Evolutionary conservation across 2,797 vertebrate species (phyloP).

Genomic region (Tamandua tetradactyla): DNA sequence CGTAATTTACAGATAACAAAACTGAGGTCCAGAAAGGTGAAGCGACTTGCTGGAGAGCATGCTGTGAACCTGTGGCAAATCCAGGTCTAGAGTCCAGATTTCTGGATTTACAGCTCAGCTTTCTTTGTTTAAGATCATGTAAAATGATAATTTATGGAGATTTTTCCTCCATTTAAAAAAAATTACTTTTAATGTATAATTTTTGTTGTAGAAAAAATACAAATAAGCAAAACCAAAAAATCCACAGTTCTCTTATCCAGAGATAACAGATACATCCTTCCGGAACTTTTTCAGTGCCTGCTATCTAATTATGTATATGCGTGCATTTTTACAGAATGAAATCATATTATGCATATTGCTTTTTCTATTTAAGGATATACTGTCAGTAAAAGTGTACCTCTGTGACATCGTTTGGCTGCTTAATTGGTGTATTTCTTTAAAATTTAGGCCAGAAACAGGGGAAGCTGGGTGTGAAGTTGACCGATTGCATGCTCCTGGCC

Average conservation of each 20-base stretch:
- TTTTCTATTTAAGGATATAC: not conserved
- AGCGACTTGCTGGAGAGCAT: not conserved
- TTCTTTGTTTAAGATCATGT: not conserved
- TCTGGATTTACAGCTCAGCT: not conserved
- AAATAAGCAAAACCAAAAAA: not conserved
- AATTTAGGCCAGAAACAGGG: not conserved
- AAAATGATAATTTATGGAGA: not conserved
- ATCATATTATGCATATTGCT: not conserved
- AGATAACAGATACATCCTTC: not conserved
- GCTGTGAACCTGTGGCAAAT: not conserved
- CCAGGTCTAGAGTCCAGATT: not conserved
- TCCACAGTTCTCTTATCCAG: not conserved
- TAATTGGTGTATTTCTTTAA: not conserved
- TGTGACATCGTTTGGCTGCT: not conserved
- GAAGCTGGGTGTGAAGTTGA: not conserved
- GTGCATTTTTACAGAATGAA: slow-evolving; percentile 28
- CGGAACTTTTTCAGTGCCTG: not conserved
- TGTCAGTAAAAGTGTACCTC: not conserved
- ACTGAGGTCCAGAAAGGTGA: slow-evolving; percentile 6
- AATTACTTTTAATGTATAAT: not conserved
- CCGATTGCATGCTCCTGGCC: not conserved
- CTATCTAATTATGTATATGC: not conserved
- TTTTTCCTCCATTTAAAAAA: not conserved
- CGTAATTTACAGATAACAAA: slow-evolving; percentile 42
- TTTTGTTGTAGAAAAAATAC: slow-evolving; percentile 34